Evolutionary conservation across 2,113 vertebrate species (phyloP).

Genomic region (Solenodon paradoxus): DNA sequence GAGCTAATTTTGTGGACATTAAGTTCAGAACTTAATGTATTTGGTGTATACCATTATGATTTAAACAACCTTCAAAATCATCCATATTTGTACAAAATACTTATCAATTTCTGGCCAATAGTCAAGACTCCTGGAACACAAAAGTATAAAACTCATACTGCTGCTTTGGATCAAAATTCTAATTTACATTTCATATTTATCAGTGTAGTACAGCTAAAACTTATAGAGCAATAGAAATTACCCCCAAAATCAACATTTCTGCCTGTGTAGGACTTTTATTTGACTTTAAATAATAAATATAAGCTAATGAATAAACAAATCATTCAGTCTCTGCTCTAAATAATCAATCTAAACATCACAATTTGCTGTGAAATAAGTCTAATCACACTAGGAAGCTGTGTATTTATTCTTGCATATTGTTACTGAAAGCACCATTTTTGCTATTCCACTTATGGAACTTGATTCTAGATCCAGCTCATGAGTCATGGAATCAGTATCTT

Average conservation of each 20-base stretch:
- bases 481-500: not conserved
- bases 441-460: not conserved
- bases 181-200: not conserved
- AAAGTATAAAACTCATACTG: not conserved
- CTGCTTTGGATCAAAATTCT: not conserved
- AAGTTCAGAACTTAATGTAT: not conserved
- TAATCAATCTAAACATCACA: not conserved
- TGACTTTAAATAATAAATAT: not conserved
- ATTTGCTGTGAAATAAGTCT: not conserved
- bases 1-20: not conserved
- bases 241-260: not conserved
- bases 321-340: not conserved
- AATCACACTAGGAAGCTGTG: not conserved
- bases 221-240: not conserved
- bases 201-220: not conserved
- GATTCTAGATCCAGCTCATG: not conserved
- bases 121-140: not conserved
- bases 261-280: not conserved
- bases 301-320: not conserved
- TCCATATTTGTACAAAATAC: not conserved
- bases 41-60: not conserved
- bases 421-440: not conserved
- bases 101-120: not conserved
- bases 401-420: not conserved
- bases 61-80: not conserved